Base-by-base conservation (phyloP, 2,113 vertebrate genomes). In the Balaeniceps rex region DNA sequence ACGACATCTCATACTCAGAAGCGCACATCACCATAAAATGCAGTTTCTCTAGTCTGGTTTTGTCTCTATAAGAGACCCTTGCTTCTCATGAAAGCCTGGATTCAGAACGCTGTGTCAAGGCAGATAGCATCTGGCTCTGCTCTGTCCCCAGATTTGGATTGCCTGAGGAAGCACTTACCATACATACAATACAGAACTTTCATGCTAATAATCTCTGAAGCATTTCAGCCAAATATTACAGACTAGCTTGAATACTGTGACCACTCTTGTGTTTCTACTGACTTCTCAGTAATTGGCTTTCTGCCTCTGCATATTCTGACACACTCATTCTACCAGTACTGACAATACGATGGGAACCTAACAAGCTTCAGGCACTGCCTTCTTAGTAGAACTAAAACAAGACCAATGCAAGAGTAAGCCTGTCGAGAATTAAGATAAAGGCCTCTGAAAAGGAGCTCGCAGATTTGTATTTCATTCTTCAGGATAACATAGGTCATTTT, bases 121-220 rank as follows among this genome's bases (percentile, higher is more conserved):
- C 83, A 87, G 77, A 91, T 14, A 94, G 88, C 78, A 91, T 92
- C 87, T 78, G 81, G 85, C 64, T 77, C 79, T 90, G 87, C 84
- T 88, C 81, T 55, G 58, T 71, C 64, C 85, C 54, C 75, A 61
- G 33, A 87, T 2, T 9, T 55, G 47, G 60, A 81, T 2, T 81
- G 93, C 87, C 84, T 4, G 52, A 88, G 78, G 91, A 97, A 81
- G 74, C 77, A 66, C 65, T 95, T 69, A 61, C 65, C 63, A 91
- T 38, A 87, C 84, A 82, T 63, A 95, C 94, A 89, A 96, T 77
- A 51, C 71, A 81, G 60, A 95, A 89, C 83, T 96, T 96, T 93
- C 81, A 92, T 68, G 51, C 77, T 78, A 86, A 70, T 74, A 19
- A 92, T 80, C 70, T 88, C 58, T 64, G 29, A 97, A 40, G 51